Percentiles rank a stretch among this genome's conserved stretches.
These are phyloP conservation scores for Sarcoramphus papa DNA, from an alignment of 2,797 vertebrate species.

Conservation along the genomic window DNA sequence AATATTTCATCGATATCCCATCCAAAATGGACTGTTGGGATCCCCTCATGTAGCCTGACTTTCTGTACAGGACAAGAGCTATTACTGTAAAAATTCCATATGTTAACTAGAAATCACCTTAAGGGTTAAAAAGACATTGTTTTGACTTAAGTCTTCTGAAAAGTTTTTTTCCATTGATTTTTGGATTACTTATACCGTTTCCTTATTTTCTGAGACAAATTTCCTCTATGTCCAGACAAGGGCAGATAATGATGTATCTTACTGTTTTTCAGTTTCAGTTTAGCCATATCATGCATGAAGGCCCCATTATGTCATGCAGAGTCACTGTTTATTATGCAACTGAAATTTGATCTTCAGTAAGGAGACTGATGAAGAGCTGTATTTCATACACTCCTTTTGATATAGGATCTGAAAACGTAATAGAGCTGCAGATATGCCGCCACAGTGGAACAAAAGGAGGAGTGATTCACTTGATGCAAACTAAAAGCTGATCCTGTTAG, in stretches of 20 bases:
- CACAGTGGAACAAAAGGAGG: background rate
- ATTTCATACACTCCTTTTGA: background rate
- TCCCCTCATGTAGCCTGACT: background rate
- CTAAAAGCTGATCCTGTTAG: background rate
- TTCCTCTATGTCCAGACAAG: background rate
- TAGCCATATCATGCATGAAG: background rate
- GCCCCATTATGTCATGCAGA: background rate
- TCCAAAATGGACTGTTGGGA: background rate
- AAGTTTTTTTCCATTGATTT: background rate
- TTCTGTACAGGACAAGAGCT: background rate
- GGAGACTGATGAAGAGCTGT: background rate
- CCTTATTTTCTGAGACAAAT: background rate
- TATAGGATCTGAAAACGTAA: background rate
- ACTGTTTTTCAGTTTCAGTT: background rate
- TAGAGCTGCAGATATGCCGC: background rate
- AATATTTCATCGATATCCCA: background rate
- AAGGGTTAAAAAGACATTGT: background rate
- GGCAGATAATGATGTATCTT: background rate
- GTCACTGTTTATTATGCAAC: background rate
- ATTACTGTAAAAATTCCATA: background rate
- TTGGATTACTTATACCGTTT: background rate
- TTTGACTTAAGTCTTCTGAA: background rate
- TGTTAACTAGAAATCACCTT: background rate
- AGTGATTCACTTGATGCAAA: background rate
- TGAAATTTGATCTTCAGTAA: background rate